Base-by-base conservation (phyloP, 2,797 vertebrate genomes). In the Paedocypris micromegethes region DNA sequence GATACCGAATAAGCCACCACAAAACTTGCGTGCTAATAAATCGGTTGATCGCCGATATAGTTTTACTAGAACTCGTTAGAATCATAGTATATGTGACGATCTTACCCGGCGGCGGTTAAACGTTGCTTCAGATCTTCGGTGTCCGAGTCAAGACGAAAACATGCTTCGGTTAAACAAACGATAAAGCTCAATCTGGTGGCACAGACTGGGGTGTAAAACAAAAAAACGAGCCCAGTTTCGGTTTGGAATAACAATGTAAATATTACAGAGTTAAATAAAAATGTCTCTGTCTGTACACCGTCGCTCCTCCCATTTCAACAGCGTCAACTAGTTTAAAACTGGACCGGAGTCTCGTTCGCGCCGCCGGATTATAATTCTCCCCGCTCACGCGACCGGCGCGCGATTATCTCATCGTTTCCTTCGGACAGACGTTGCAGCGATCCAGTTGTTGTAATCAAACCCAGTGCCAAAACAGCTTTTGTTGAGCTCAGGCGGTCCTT, bases 391-490 rank as follows among this genome's bases (percentile, higher is more conserved):
- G 59, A 70, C 52, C 9, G 45, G 37, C 43, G 38, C 43, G 41
- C 43, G 39, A 4, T 63, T 63, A 50, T 8, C 64, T 60, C 54
- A 51, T 57, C 8, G 42, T 9, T 52, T 9, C 3, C 0, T 5
- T 40, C 57, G 5, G 38, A 52, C 2, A 41, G 3, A 39, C n/a
- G 9, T 52, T 68, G 39, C 4, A 3, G 42, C 40, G 38, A 64
- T 59, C 52, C 81, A 68, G 76, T 79, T 74, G 77, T 72, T 76
- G 77, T 70, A 71, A 46, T 61, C 68, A 43, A 77, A 80, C 83
- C 85, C 82, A 86, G 86, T 80, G 82, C 84, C 84, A 84, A 66
- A 84, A 78, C 40, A 47, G 3, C 48, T 41, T 51, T 4, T 6
- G 5, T 2, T 61, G 40, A n/a, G 9, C 3, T 44, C 42, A 7